phyloP scores from a whole-genome alignment of 2,888 invertebrate species.

The Scaptomyza polygonia region DNA sequence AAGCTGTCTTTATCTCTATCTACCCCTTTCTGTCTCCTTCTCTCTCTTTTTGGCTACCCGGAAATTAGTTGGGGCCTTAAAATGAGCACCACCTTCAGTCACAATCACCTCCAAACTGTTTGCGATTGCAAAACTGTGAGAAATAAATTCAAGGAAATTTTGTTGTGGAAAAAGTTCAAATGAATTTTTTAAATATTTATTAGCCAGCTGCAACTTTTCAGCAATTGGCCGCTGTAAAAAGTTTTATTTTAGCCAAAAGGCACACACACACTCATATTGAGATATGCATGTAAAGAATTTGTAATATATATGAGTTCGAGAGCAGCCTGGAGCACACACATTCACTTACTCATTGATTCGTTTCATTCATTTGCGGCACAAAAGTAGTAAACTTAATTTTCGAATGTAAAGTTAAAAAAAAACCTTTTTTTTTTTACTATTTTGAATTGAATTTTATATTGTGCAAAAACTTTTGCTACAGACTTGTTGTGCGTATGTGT shows the following conservation, averaged over 20 bases:
- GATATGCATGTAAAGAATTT: conserved; percentile 7
- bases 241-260: conserved; percentile 34
- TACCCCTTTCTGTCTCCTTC: background rate
- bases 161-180: conserved; percentile 36
- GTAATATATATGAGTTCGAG: conserved; percentile 36
- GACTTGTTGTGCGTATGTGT: background rate
- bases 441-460: conserved; percentile 40
- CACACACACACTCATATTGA: conserved; percentile 19
- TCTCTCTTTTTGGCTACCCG: background rate
- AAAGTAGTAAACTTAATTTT: conserved; percentile 65
- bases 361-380: conserved; percentile 52
- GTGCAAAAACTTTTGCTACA: conserved; percentile 22
- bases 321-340: conserved; percentile 13
- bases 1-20: conserved; percentile 1
- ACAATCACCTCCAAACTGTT: conserved; percentile 22
- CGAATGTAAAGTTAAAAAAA: conserved; percentile 16
- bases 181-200: conserved; percentile 65
- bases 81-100: conserved; percentile 3
- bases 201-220: conserved; percentile 56
- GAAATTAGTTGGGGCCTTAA: conserved; percentile 18
- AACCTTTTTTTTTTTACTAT: conserved; percentile 15
- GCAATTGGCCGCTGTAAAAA: conserved; percentile 56
- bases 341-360: conserved; percentile 30
- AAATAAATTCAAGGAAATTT: conserved; percentile 22
- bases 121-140: conserved; percentile 14